Percentiles rank a stretch among this genome's conserved stretches.
Evolutionary conservation across 23 tunicate genomes (phyloP).

Genomic region (Trididemnum nubilum): DNA sequence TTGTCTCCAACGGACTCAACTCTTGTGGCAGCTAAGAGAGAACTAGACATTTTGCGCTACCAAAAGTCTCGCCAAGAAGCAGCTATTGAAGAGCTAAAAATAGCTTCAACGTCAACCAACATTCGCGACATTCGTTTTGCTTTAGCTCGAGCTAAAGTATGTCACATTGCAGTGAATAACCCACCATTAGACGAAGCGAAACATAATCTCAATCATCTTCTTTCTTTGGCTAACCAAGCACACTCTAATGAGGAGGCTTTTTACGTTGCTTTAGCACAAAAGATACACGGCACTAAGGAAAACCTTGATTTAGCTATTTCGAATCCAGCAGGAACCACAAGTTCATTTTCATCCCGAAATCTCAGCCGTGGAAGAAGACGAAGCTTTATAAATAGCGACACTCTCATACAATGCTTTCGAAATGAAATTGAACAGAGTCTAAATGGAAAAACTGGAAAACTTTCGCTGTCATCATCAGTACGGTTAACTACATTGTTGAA

Average conservation of each 20-base stretch:
- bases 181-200: not conserved
- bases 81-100: not conserved
- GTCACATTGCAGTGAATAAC: slow-evolving; percentile 13
- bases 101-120: not conserved
- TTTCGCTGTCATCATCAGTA: not conserved
- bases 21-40: slow-evolving; percentile 24
- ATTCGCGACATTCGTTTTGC: slow-evolving; percentile 10
- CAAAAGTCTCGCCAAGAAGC: not conserved
- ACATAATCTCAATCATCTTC: not conserved
- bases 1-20: slow-evolving; percentile 24
- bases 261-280: not conserved
- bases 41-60: slow-evolving; percentile 9
- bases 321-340: not conserved
- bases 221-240: not conserved
- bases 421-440: not conserved
- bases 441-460: slow-evolving; percentile 1
- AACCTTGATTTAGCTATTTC: not conserved
- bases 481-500: not conserved
- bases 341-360: not conserved
- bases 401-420: not conserved
- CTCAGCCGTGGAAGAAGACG: not conserved
- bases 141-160: slow-evolving; percentile 37
- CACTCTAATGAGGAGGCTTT: not conserved
- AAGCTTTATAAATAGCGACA: not conserved
- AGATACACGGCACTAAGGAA: not conserved